phyloP scores from a whole-genome alignment of 64 coral and sea anemone species.

The Porites lutea region DNA sequence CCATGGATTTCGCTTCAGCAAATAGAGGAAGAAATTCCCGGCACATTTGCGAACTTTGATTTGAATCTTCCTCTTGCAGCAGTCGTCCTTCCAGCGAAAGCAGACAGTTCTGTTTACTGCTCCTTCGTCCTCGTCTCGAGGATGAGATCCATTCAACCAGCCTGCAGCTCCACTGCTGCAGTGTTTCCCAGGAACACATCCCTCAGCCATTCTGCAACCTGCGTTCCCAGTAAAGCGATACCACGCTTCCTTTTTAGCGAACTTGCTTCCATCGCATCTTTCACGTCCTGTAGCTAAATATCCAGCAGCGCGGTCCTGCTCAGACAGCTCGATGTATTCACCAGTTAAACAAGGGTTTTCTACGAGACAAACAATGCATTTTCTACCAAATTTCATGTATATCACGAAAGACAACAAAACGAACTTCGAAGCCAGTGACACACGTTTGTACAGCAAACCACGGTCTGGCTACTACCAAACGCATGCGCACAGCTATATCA shows the following conservation, averaged over 20 bases:
- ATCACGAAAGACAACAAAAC: no score
- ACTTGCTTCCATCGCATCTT: neutral
- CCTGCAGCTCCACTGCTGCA: constrained; percentile 6
- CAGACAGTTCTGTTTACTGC: constrained; percentile 29
- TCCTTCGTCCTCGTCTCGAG: neutral
- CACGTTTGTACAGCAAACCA: no score
- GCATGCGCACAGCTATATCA: no score
- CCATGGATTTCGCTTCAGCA: constrained; percentile 8
- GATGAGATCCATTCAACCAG: neutral
- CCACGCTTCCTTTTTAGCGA: neutral
- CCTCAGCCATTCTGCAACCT: constrained; percentile 1
- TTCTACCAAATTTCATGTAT: no score
- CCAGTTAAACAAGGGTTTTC: constrained; percentile 24
- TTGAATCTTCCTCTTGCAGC: neutral
- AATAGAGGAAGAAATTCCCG: constrained; percentile 8
- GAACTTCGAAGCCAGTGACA: no score
- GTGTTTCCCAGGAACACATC: constrained; percentile 9
- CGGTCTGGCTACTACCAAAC: no score
- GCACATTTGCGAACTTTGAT: constrained; percentile 18
- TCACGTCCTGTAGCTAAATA: neutral
- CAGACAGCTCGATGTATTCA: neutral
- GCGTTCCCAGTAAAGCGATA: constrained; percentile 31
- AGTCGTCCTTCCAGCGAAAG: constrained; percentile 29
- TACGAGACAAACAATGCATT: neutral
- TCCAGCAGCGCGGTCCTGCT: neutral